Conservation (phyloP, 2,888 invertebrate genomes). For the Diadromus collaris region DNA sequence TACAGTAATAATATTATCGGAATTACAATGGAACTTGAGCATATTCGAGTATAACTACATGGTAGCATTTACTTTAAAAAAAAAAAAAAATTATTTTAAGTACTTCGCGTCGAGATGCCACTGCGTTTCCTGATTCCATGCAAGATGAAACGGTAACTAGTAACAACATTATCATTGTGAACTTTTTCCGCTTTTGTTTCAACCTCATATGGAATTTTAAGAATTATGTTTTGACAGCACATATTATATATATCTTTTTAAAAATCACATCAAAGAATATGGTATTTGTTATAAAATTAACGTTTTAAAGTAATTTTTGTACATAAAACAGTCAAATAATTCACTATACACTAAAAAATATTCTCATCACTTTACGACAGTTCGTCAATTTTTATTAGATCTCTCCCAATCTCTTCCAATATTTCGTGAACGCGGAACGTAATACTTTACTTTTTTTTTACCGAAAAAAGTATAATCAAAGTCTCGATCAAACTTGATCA, state of each 20-base stretch:
- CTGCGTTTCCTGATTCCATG: too few relatives aligned
- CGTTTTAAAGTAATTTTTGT: not conserved
- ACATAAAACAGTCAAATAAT: not conserved
- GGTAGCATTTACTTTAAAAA: too few relatives aligned
- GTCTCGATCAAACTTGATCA: constrained; percentile 8
- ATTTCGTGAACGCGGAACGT: not conserved
- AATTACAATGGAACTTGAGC: too few relatives aligned
- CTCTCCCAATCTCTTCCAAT: not conserved
- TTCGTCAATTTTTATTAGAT: not conserved
- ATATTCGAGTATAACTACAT: too few relatives aligned
- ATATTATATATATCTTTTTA: not conserved
- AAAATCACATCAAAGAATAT: not conserved
- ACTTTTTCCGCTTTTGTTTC: not conserved
- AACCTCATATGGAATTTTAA: not conserved
- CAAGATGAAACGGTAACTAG: too few relatives aligned
- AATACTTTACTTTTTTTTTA: constrained; percentile 11
- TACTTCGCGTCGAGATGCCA: too few relatives aligned
- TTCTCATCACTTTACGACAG: not conserved
- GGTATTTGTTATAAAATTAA: too few relatives aligned
- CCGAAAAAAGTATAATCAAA: constrained; percentile 14
- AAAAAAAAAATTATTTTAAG: too few relatives aligned
- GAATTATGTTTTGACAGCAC: not conserved
- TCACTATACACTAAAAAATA: not conserved
- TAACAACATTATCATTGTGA: too few relatives aligned
- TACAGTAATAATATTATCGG: too few relatives aligned